phyloP scores from a whole-genome alignment of 2,797 vertebrate species.

The Furcifer pardalis region DNA sequence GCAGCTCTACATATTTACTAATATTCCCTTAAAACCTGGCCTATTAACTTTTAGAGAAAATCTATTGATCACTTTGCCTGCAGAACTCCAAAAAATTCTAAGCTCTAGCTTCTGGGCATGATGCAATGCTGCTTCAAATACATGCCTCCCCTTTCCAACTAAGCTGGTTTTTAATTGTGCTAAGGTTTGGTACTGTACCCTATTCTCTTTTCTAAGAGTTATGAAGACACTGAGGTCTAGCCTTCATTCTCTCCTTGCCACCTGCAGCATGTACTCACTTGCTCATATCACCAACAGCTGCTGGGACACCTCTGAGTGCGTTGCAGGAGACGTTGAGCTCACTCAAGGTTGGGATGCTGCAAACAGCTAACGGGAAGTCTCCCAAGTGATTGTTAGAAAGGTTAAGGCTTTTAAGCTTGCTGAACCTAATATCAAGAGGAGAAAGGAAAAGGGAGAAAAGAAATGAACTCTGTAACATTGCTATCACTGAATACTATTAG shows the following conservation, averaged over 20 bases:
- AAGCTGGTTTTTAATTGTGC: background rate
- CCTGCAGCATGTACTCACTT: constrained; percentile 80
- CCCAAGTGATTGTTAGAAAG: constrained; percentile 94
- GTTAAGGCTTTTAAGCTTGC: constrained; percentile 95
- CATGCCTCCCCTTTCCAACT: background rate
- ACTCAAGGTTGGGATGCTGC: constrained; percentile 87
- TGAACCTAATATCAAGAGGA: constrained; percentile 81
- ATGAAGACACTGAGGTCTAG: background rate
- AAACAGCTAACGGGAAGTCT: constrained; percentile 89
- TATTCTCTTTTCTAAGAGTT: background rate
- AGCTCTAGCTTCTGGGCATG: background rate
- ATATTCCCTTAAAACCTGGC: too few species aligned
- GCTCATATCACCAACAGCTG: constrained; percentile 86
- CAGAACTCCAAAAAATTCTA: background rate
- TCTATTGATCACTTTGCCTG: too few species aligned
- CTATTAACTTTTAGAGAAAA: background rate
- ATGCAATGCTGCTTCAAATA: background rate
- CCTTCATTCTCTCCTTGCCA: background rate
- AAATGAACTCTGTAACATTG: background rate
- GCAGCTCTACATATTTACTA: too few species aligned
- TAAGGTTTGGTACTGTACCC: too few species aligned
- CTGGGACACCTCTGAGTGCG: constrained; percentile 84
- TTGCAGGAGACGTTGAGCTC: constrained; percentile 98
- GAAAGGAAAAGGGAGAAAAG: constrained; percentile 21
- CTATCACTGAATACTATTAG: background rate